Evolutionary conservation across 2,888 invertebrate species (phyloP).

Genomic region (Plutella xylostella): DNA sequence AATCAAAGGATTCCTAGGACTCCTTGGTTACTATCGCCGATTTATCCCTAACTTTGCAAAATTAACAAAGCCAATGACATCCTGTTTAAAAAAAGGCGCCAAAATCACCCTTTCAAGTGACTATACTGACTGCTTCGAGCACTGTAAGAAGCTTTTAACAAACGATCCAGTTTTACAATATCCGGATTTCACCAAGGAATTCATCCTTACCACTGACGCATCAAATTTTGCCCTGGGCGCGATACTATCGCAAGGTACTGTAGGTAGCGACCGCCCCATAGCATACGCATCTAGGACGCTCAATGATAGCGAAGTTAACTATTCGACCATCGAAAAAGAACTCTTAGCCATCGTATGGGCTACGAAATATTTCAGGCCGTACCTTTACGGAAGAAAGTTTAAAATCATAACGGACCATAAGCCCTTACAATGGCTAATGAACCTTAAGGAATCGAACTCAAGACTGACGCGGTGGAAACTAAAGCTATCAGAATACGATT

Average conservation of each 20-base stretch:
- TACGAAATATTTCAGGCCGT: constrained; percentile 24
- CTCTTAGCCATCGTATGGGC: constrained; percentile 28
- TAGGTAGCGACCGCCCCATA: constrained; percentile 10
- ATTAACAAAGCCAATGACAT: constrained; percentile 18
- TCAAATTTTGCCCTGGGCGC: constrained; percentile 7
- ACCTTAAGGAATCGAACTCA: constrained; percentile 25
- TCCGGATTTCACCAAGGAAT: constrained; percentile 27
- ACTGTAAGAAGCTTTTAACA: constrained; percentile 19
- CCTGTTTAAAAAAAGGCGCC: constrained; percentile 18
- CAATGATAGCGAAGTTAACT: constrained; percentile 22
- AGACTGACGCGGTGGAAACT: constrained; percentile 27
- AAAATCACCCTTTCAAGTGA: constrained; percentile 14
- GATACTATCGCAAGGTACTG: constrained; percentile 20
- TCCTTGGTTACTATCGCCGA: constrained; percentile 24
- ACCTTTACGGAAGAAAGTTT: constrained; percentile 29
- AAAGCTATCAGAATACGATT: constrained; percentile 10
- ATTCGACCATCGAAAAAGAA: constrained; percentile 27
- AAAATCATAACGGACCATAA: constrained; percentile 33
- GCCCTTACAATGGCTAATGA: too few relatives aligned
- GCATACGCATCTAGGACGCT: constrained; percentile 27
- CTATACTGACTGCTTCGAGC: constrained; percentile 16
- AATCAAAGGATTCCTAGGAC: constrained; percentile 23
- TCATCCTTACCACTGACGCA: constrained; percentile 18
- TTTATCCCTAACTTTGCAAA: constrained; percentile 24
- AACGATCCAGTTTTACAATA: constrained; percentile 28